Evolutionary conservation across 2,113 vertebrate species (phyloP).

Genomic region (Psilopsiagon aymara): DNA sequence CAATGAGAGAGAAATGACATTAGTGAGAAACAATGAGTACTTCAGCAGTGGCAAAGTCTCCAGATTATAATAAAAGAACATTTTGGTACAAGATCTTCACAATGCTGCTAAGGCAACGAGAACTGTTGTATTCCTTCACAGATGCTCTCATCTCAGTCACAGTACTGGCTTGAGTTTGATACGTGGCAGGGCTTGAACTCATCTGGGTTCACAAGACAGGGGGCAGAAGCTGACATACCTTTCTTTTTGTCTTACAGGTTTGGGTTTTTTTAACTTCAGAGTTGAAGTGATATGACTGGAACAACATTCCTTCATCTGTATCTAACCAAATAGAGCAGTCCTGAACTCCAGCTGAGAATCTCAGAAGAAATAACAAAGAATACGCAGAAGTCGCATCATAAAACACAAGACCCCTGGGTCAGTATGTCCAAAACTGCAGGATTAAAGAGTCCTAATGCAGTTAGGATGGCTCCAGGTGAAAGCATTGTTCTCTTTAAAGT

Average conservation of each 20-base stretch:
- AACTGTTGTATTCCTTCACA: background rate
- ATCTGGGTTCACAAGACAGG: background rate
- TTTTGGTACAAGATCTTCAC: background rate
- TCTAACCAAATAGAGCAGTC: background rate
- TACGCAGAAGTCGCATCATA: background rate
- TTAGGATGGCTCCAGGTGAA: background rate
- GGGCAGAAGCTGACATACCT: background rate
- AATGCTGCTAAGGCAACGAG: background rate
- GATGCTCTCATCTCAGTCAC: background rate
- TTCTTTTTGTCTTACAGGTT: background rate
- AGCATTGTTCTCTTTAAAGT: background rate
- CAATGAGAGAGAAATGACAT: background rate
- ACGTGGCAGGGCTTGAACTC: background rate
- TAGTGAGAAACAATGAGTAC: background rate
- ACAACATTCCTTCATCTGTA: background rate
- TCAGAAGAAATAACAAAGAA: background rate
- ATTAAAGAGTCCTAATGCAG: background rate
- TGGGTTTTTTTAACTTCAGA: background rate
- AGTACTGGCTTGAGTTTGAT: background rate
- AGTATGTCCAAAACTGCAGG: background rate
- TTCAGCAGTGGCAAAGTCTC: background rate
- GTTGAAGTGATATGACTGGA: background rate
- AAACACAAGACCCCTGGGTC: background rate
- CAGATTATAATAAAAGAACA: background rate
- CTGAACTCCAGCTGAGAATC: background rate